Conservation (phyloP, 2,888 invertebrate genomes). For the Mesorhabditis belari region DNA sequence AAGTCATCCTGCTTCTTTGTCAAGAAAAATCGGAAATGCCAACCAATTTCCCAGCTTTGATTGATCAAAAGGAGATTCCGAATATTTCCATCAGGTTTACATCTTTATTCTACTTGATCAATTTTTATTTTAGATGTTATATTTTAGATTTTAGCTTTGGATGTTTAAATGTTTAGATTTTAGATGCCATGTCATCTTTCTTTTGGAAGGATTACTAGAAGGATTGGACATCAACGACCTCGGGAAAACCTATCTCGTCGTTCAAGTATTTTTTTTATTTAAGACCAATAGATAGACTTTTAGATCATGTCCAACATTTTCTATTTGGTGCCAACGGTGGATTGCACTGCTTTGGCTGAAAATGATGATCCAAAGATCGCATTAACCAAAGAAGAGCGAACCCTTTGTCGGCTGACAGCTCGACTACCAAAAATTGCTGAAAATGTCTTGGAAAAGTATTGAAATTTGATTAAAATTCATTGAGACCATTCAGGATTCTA, state of each 20-base stretch:
- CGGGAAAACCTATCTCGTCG: not conserved
- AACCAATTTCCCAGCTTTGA: too few species aligned
- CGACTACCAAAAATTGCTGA: not conserved
- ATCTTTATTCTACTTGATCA: too few species aligned
- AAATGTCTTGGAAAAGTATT: not conserved
- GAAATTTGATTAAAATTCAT: too few species aligned
- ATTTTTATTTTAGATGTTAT: too few species aligned
- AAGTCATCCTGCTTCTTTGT: too few species aligned
- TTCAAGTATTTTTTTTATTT: not conserved
- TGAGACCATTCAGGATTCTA: not conserved
- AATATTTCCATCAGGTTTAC: too few species aligned
- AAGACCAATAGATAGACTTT: too few species aligned
- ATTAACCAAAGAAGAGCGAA: not conserved
- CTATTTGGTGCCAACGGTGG: not conserved
- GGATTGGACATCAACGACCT: not conserved
- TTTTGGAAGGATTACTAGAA: not conserved
- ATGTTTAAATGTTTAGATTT: too few species aligned
- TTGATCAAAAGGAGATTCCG: too few species aligned
- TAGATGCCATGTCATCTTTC: not conserved
- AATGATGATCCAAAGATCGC: not conserved
- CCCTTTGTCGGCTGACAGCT: not conserved
- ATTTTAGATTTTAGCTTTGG: too few species aligned
- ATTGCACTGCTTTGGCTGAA: not conserved
- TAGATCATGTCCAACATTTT: not conserved
- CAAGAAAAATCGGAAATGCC: too few species aligned